A percentile compares a stretch with the other conserved stretches of the same genome.
Conservation (phyloP, 2,888 invertebrate genomes). For the Drosophila colorata region DNA sequence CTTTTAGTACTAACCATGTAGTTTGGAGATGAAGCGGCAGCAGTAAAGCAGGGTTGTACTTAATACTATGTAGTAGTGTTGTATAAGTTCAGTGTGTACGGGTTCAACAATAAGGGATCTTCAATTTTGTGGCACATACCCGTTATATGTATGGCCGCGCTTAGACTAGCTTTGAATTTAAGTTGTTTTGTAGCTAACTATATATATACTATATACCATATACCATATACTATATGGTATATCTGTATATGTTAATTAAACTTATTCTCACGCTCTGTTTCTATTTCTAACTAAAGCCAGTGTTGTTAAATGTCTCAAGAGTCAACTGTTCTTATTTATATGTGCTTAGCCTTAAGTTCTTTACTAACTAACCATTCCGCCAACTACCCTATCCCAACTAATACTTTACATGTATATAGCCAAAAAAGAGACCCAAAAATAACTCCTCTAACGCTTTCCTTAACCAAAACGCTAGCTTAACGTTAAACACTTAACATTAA, state of each 20-base stretch:
- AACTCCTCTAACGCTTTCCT: slow-evolving; percentile 58
- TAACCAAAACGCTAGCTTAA: slow-evolving; percentile 76
- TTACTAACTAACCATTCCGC: slow-evolving; percentile 49
- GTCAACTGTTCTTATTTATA: slow-evolving; percentile 64
- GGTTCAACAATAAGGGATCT: slow-evolving; percentile 56
- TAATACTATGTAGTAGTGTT: slow-evolving; percentile 25
- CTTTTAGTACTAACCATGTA: slow-evolving; percentile 43
- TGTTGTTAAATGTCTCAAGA: slow-evolving; percentile 51
- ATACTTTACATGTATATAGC: slow-evolving; percentile 54
- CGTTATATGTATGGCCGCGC: slow-evolving; percentile 14
- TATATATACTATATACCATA: slow-evolving; percentile 19
- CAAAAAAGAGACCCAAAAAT: slow-evolving; percentile 25
- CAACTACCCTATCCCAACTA: slow-evolving; percentile 9
- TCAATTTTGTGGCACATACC: slow-evolving; percentile 48
- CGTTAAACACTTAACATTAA: slow-evolving; percentile 66
- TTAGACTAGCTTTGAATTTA: slow-evolving; percentile 48
- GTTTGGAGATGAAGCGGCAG: slow-evolving; percentile 22
- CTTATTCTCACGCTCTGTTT: slow-evolving; percentile 20
- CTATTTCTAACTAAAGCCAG: slow-evolving; percentile 49
- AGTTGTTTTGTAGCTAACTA: slow-evolving; percentile 57
- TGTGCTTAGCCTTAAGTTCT: slow-evolving; percentile 69
- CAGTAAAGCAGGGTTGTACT: slow-evolving; percentile 38
- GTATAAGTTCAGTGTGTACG: slow-evolving; percentile 45
- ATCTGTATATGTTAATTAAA: slow-evolving; percentile 55
- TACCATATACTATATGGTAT: not conserved